Evolutionary conservation across 2,113 vertebrate species (phyloP), one percentile per base, ranked within the genome.

Genomic region (Osmerus eperlanus): DNA sequence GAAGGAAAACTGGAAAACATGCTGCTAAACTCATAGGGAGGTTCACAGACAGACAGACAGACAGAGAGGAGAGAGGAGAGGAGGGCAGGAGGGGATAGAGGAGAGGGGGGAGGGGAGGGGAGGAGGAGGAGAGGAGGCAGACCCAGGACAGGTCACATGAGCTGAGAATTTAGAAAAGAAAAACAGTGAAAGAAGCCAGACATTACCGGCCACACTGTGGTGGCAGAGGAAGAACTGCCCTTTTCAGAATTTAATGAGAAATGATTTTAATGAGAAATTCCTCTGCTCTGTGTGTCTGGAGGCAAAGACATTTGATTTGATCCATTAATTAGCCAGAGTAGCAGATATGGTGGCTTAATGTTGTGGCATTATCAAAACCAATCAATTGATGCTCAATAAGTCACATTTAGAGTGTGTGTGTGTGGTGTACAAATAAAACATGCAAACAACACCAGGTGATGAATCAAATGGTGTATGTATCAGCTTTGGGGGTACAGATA

Each of bases 361-460:
- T 77, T 74, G 71, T 74, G 78, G 61, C 78, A 77, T 85, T 85
- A 84, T 80, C 77, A 66, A 78, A 67, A 15, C 58, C 71, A 82
- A 81, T 87, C 78, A 78, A 84, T 83, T 85, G 85, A 79, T 62
- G 58, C 58, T 41, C 70, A 52, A 78, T 75, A 69, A 78, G 78
- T 82, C 65, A 68, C 65, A 70, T 79, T 78, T 74, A 5, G 32
- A 2, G 32, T 36, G 32, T 36, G 32, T 36, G 32, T 36, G 32
- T 36, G 4, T 36, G 32, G 32, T 36, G 1, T 7, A 36, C 32
- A 7, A 36, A 36, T 4, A 36, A 4, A 36, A 4, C 32, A 21
- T 5, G 32, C 32, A 36, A 36, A 5, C 32, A 36, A 5, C 32
- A 36, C 6, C 4, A 36, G 32, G 32, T 36, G 32, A 36, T 36